These are phyloP conservation scores for Lasioglossum zephyrum DNA, from an alignment of 2,888 invertebrate genomes.

Conservation along the genomic window DNA sequence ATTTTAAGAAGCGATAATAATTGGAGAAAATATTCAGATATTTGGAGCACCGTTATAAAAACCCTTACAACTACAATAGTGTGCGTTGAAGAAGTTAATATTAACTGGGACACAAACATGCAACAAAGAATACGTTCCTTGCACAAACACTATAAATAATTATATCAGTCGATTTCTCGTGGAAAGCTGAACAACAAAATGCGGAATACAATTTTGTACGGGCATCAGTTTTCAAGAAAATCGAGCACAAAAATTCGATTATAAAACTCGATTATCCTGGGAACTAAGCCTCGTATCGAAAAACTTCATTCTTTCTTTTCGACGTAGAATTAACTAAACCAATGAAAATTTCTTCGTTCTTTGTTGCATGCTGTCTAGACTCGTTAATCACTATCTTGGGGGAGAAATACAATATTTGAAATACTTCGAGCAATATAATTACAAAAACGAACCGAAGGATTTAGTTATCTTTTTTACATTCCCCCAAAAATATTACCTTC, in stretches of 20 bases:
- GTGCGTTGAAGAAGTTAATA: conserved; percentile 81
- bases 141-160: not conserved
- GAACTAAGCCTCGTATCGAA: not conserved
- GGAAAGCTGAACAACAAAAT: not conserved
- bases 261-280: too few species aligned
- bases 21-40: conserved; percentile 51
- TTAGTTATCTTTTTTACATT: conserved; percentile 13
- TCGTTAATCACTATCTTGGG: conserved; percentile 50
- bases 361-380: conserved; percentile 55
- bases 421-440: not conserved
- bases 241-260: not conserved
- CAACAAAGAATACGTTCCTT: conserved; percentile 54
- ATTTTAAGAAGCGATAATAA: conserved; percentile 45
- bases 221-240: not conserved
- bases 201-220: not conserved
- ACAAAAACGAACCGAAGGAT: conserved; percentile 8
- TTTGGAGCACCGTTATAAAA: conserved; percentile 79
- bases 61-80: conserved; percentile 77
- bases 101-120: conserved; percentile 64
- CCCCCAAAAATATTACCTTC: conserved; percentile 60
- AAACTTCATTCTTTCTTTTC: not conserved
- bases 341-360: conserved; percentile 21
- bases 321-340: not conserved
- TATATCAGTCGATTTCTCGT: not conserved
- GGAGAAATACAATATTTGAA: conserved; percentile 42